Evolutionary conservation across 2,797 vertebrate species (phyloP), one percentile per base, ranked within the genome.

Genomic region (Gallinago nigripennis): DNA sequence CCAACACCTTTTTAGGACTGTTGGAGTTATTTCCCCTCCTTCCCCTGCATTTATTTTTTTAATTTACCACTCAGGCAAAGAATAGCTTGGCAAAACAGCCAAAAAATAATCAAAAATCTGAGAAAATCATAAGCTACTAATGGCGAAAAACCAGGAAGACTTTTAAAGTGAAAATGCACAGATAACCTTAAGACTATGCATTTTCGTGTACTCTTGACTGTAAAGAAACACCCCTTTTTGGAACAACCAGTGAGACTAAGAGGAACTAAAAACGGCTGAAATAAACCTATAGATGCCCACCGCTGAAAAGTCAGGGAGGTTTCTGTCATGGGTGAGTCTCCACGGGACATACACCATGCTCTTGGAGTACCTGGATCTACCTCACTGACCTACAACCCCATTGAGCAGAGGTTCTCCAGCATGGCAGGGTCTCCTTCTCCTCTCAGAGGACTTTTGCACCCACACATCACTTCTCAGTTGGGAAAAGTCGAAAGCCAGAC

Each of bases 271-370:
- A 73, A 1, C 41, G 31, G 31, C 16, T 63, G 33, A 30, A 83
- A 41, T 18, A 72, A 78, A 81, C 64, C 37, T 39, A 14, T 2
- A 31, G 14, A 12, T 3, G 11, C 8, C 35, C 35, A 61, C 0
- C 7, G 31, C 30, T 61, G 37, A 58, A 81, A 71, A 72, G 3
- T 24, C 20, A 33, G 5, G 17, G 70, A 65, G 17, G 21, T 46
- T 41, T 65, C 21, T 41, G 16, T 5, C n/a, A 31, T 2, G 20
- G 45, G 11, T 23, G 27, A 66, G 14, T 30, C 31, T 31, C 81
- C 33, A 11, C 1, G 1, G n/a, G 46, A 56, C 54, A 23, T 0
- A 0, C 3, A 8, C 12, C 27, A 27, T 21, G 53, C 48, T 60
- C 56, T 51, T 24, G n/a, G 37, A 73, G 68, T 18, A 30, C 19